A percentile compares a stretch with the other conserved stretches of the same genome.
phyloP scores from a whole-genome alignment of 2,113 vertebrate species.

The Zapus hudsonius region DNA sequence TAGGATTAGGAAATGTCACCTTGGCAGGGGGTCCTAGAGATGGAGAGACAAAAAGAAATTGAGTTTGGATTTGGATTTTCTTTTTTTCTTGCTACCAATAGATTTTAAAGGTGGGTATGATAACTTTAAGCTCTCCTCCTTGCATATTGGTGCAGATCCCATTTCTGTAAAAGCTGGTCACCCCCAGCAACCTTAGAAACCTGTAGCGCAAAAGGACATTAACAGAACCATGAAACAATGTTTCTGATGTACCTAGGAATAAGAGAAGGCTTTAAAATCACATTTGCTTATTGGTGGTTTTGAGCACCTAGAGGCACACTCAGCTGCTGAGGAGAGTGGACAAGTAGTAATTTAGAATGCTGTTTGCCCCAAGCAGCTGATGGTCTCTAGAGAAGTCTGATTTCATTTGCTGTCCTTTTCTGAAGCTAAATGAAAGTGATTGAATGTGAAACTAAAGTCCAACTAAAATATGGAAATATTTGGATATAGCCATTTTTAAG shows the following conservation, averaged over 20 bases:
- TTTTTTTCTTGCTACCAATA: conserved; percentile 16
- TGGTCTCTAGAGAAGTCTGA: not conserved
- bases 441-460: conserved; percentile 51
- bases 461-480: conserved; percentile 57
- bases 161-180: conserved; percentile 62
- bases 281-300: conserved; percentile 32
- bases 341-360: not conserved
- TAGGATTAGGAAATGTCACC: conserved; percentile 82
- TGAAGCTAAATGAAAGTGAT: conserved; percentile 58
- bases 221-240: conserved; percentile 7
- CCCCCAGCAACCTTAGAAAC: conserved; percentile 55
- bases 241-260: conserved; percentile 29
- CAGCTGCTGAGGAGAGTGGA: conserved; percentile 24
- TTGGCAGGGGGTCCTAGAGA: conserved; percentile 59
- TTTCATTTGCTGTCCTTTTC: conserved; percentile 7
- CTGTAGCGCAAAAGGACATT: conserved; percentile 41
- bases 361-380: conserved; percentile 21
- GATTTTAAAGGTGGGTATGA: conserved; percentile 67
- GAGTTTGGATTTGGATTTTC: not conserved
- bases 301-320: conserved; percentile 35
- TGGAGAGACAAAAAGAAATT: conserved; percentile 64
- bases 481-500: conserved; percentile 50
- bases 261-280: conserved; percentile 32
- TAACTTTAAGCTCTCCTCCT: conserved; percentile 53
- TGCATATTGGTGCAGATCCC: not conserved